These are phyloP conservation scores for Pogonocherus hispidulus DNA, from an alignment of 2,888 invertebrate species.

Conservation along the genomic window DNA sequence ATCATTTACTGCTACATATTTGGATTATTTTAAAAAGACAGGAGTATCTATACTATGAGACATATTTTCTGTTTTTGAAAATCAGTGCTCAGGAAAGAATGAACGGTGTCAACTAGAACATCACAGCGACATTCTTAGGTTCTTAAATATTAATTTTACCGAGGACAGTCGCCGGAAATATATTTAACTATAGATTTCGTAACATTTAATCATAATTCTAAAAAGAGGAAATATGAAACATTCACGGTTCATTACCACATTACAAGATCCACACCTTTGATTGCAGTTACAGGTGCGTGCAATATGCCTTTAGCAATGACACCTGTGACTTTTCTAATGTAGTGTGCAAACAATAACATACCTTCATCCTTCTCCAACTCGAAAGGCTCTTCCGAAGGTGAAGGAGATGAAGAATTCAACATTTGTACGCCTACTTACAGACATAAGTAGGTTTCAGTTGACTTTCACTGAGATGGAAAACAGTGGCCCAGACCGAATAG, in stretches of 20 bases:
- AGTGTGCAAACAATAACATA: conserved; percentile 1
- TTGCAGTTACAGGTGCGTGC: conserved; percentile 25
- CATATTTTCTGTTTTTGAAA: too few species aligned
- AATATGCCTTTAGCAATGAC: conserved; percentile 18
- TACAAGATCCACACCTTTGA: background rate
- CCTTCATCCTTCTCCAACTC: background rate
- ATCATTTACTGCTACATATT: too few species aligned
- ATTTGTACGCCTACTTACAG: conserved; percentile 24
- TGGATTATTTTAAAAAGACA: too few species aligned
- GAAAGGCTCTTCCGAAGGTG: background rate
- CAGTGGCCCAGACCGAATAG: background rate
- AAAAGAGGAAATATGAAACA: background rate
- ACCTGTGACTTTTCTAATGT: conserved; percentile 17
- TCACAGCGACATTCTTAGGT: too few species aligned
- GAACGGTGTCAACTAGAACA: too few species aligned
- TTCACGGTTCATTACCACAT: background rate
- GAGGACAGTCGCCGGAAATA: too few species aligned
- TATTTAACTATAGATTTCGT: too few species aligned
- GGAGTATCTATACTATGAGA: too few species aligned
- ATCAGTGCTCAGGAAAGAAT: too few species aligned
- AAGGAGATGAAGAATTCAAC: conserved; percentile 11
- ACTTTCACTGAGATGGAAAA: conserved; percentile 33
- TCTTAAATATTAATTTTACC: too few species aligned
- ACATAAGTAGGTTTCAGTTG: conserved; percentile 29
- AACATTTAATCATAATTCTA: background rate